Conservation (phyloP, 2,113 vertebrate species). For the Blennius ocellaris region DNA sequence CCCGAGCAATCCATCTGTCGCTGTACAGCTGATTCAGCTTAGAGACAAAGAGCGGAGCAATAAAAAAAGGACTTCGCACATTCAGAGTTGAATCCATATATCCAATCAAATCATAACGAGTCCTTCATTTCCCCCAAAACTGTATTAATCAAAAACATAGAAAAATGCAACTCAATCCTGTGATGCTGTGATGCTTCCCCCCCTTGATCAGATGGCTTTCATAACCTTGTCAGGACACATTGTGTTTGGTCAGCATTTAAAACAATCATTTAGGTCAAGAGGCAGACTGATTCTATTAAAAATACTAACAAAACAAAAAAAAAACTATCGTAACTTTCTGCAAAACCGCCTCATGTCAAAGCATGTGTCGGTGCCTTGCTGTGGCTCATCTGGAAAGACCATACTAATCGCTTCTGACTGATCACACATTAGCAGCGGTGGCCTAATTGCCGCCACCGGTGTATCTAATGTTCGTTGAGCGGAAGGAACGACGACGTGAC, state of each 20-base stretch:
- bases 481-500: conserved; percentile 37
- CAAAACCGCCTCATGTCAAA: conserved; percentile 24
- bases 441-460: conserved; percentile 13
- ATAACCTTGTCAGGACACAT: too few species aligned
- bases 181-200: too few species aligned
- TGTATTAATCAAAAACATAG: too few species aligned
- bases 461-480: conserved; percentile 34
- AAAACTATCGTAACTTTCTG: too few species aligned
- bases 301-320: too few species aligned
- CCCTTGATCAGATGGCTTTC: too few species aligned
- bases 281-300: too few species aligned
- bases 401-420: conserved; percentile 21
- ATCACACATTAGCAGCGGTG: conserved; percentile 16
- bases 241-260: too few species aligned
- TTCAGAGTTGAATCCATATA: neutral
- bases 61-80: neutral
- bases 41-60: too few species aligned
- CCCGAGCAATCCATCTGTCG: too few species aligned
- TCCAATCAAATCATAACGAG: neutral
- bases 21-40: too few species aligned
- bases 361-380: neutral
- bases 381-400: neutral
- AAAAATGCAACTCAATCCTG: neutral
- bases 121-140: neutral
- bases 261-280: too few species aligned